Conservation (phyloP, 2,113 vertebrate species). For the Sinocyclocheilus maitianheensis region DNA sequence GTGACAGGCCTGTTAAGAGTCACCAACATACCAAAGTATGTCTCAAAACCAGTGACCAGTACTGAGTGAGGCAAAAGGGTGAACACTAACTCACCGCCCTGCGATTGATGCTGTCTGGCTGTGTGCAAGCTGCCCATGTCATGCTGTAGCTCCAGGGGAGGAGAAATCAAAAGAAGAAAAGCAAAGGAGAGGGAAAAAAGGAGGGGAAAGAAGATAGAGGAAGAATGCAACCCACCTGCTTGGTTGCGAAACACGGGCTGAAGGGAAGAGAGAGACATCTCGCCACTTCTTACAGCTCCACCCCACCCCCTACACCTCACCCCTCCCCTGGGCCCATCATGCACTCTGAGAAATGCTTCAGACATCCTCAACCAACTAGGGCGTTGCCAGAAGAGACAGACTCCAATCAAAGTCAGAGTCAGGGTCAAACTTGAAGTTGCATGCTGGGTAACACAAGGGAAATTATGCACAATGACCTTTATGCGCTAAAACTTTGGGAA, state of each 20-base stretch:
- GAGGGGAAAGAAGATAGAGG: not conserved
- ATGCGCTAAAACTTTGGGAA: not conserved
- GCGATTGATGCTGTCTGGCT: conserved; percentile 34
- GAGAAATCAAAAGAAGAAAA: conserved; percentile 21
- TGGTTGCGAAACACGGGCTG: conserved; percentile 24
- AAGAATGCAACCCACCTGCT: conserved; percentile 52
- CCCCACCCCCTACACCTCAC: conserved; percentile 47
- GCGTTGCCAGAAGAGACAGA: not conserved
- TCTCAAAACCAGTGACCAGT: not conserved
- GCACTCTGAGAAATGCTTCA: conserved; percentile 32
- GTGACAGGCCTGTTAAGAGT: not conserved
- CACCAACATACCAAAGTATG: not conserved
- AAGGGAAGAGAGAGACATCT: conserved; percentile 42
- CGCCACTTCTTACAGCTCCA: conserved; percentile 33
- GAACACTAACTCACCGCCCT: conserved; percentile 53
- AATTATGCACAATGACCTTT: not conserved
- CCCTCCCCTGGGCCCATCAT: conserved; percentile 43
- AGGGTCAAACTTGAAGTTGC: not conserved
- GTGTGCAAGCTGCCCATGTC: conserved; percentile 17
- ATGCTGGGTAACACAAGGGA: conserved; percentile 2
- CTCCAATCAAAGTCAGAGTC: conserved; percentile 24
- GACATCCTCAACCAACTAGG: conserved; percentile 16
- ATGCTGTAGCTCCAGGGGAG: conserved; percentile 27
- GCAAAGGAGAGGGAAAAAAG: conserved; percentile 31
- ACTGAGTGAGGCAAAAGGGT: not conserved